These are phyloP conservation scores for Pandemis corylana DNA, from an alignment of 2,888 invertebrate genomes.

Conservation along the genomic window DNA sequence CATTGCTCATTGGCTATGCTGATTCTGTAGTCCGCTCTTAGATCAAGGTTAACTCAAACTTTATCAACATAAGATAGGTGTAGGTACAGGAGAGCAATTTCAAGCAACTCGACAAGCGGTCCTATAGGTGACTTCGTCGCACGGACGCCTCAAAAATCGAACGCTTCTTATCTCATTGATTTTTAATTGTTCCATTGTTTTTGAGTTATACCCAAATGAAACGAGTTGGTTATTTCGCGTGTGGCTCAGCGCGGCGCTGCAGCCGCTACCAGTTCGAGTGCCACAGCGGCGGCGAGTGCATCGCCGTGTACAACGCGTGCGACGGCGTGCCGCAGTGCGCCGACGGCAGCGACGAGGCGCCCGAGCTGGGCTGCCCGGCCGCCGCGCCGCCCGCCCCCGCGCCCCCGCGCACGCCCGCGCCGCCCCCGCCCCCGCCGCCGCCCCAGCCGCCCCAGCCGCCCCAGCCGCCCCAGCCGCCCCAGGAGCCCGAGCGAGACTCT, in stretches of 20 bases:
- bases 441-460: background rate
- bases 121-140: no score
- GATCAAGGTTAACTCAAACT: no score
- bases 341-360: conserved; percentile 96
- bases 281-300: conserved; percentile 93
- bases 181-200: no score
- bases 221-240: no score
- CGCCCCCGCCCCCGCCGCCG: conserved; percentile 28
- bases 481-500: conserved; percentile 17
- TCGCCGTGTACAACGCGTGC: conserved; percentile 97
- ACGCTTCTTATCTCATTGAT: no score
- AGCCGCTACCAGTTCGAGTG: conserved; percentile 96
- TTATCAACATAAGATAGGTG: no score
- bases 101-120: no score
- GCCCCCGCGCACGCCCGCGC: conserved; percentile 27
- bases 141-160: no score
- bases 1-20: background rate
- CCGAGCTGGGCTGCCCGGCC: conserved; percentile 91
- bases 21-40: no score
- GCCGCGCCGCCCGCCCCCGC: conserved; percentile 50
- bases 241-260: conserved; percentile 83
- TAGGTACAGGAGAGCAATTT: no score
- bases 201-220: background rate
- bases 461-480: conserved; percentile 10
- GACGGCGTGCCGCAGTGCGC: conserved; percentile 96